A percentile compares a stretch with the other conserved stretches of the same genome.
Conservation (phyloP, 2,113 vertebrate genomes). For the Nothoprocta pentlandii region DNA sequence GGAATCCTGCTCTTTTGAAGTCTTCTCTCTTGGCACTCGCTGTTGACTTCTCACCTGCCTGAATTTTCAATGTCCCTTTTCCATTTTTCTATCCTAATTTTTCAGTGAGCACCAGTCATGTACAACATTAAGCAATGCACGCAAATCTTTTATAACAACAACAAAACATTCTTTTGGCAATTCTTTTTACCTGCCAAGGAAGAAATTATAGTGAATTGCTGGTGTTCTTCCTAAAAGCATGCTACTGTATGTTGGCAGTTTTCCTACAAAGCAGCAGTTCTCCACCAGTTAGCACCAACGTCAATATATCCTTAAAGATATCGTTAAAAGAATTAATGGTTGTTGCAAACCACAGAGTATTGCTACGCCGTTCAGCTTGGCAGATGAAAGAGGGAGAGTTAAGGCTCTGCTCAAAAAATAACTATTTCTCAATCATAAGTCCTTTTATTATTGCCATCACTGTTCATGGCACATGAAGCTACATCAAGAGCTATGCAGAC, state of each 20-base stretch:
- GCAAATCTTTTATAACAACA: background rate
- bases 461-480: background rate
- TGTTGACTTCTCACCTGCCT: background rate
- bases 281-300: fast-evolving
- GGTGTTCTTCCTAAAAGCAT: background rate
- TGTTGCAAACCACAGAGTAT: background rate
- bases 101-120: background rate
- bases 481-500: background rate
- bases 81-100: background rate
- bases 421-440: background rate
- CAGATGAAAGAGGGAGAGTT: background rate
- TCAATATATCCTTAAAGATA: background rate
- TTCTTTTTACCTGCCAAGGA: background rate
- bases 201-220: background rate
- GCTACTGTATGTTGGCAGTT: background rate
- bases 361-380: background rate
- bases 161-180: background rate
- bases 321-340: background rate
- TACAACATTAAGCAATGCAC: background rate
- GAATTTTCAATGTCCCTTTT: background rate
- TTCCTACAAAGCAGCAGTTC: background rate
- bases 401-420: background rate
- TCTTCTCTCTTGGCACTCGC: background rate
- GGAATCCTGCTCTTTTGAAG: background rate
- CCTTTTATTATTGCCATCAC: fast-evolving